These are phyloP conservation scores for Centruroides sculpturatus DNA, from an alignment of 1,140 invertebrate species.

Conservation along the genomic window DNA sequence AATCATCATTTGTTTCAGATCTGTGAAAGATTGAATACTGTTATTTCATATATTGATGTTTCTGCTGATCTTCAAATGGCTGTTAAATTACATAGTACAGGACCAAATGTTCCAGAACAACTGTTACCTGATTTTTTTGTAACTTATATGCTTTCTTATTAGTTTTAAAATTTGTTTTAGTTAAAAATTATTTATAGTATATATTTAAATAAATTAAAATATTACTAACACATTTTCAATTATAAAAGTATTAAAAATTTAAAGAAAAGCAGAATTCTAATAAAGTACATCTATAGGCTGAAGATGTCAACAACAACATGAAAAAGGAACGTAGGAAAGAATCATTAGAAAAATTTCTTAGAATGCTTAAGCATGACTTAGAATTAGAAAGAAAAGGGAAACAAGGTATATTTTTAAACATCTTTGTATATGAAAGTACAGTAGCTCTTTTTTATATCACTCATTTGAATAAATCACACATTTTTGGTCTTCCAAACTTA, in stretches of 20 bases:
- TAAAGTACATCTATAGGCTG: slow-evolving; percentile 38
- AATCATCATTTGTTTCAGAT: slow-evolving; percentile 36
- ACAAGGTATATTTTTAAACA: slow-evolving; percentile 36
- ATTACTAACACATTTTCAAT: not conserved
- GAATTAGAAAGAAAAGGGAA: slow-evolving; percentile 70
- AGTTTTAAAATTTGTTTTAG: too few species aligned
- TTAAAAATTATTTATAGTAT: not conserved
- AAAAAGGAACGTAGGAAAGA: slow-evolving; percentile 74
- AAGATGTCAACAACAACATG: slow-evolving; percentile 84
- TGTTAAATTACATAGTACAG: slow-evolving; percentile 42
- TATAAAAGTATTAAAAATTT: not conserved
- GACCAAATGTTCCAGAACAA: slow-evolving; percentile 52
- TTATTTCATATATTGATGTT: slow-evolving; percentile 52
- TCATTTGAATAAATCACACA: not conserved
- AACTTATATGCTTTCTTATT: not conserved
- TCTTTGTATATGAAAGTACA: not conserved
- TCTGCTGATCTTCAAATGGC: slow-evolving; percentile 53
- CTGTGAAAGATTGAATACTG: slow-evolving; percentile 48
- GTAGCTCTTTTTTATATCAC: not conserved
- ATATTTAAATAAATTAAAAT: not conserved
- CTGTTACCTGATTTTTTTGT: slow-evolving; percentile 78
- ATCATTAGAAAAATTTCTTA: slow-evolving; percentile 56
- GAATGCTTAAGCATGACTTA: slow-evolving; percentile 66
- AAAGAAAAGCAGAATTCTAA: not conserved
- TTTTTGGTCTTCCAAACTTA: not conserved